A percentile compares a stretch with the other conserved stretches of the same genome.
Evolutionary conservation across 2,888 invertebrate species (phyloP).

Genomic region (Dione vanillae): DNA sequence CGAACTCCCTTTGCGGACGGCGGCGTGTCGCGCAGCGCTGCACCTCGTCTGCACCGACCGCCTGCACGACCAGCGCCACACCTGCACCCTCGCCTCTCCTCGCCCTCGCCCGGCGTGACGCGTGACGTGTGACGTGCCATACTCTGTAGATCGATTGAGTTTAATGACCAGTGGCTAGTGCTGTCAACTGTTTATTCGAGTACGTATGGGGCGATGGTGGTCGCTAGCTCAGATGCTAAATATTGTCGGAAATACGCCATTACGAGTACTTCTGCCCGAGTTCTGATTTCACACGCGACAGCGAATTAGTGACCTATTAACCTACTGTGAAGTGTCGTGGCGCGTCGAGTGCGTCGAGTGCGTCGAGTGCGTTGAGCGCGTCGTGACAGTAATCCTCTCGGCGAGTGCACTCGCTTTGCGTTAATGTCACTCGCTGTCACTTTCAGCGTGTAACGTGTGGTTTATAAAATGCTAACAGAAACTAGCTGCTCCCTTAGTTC

Average conservation of each 20-base stretch:
- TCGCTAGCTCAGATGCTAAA: neutral
- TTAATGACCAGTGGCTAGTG: conserved; percentile 31
- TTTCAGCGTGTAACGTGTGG: neutral
- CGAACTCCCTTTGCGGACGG: conserved; percentile 15
- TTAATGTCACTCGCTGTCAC: conserved; percentile 16
- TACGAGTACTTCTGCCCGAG: neutral
- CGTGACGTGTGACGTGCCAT: neutral
- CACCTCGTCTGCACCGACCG: conserved; percentile 29
- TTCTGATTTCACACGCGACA: conserved; percentile 5
- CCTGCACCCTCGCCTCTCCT: conserved; percentile 1
- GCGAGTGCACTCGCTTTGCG: conserved; percentile 15
- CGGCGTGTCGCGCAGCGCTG: conserved; percentile 13
- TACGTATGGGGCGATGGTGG: conserved; percentile 23
- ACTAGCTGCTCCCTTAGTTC: neutral
- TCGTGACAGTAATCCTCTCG: conserved; percentile 1
- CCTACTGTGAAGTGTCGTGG: conserved; percentile 3
- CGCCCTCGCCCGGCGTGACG: conserved; percentile 24
- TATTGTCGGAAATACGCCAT: no score
- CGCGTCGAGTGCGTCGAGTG: neutral
- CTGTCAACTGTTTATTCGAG: conserved; percentile 25
- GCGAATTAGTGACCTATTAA: conserved; percentile 22
- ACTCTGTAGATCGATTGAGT: conserved; percentile 28
- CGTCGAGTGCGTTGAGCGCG: neutral
- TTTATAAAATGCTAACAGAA: neutral
- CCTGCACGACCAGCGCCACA: conserved; percentile 10